Conservation (phyloP, 2,797 vertebrate species). For the Argya squamiceps region DNA sequence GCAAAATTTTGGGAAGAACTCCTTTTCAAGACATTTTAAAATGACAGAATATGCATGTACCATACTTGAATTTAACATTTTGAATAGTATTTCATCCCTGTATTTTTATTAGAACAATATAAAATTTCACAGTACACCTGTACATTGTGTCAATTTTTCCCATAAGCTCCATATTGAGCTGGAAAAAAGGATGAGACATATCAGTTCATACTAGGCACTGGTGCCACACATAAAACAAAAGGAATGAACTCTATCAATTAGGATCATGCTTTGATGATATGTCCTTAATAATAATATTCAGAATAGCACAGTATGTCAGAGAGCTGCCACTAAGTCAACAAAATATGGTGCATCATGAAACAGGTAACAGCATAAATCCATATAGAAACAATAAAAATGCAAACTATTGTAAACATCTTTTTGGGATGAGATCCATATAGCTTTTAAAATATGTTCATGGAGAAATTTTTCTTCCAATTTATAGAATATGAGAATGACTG, state of each 20-base stretch:
- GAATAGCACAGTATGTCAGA: neutral
- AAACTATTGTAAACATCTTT: neutral
- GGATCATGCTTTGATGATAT: neutral
- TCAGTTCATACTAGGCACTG: neutral
- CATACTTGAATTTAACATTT: neutral
- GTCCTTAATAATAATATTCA: neutral
- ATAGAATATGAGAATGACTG: neutral
- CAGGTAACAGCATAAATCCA: neutral
- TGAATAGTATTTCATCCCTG: neutral
- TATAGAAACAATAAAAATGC: neutral
- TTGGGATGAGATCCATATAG: neutral
- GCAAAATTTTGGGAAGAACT: neutral
- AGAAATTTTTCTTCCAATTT: neutral
- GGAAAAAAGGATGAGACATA: neutral
- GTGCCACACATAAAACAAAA: neutral
- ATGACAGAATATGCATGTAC: neutral
- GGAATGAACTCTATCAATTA: neutral
- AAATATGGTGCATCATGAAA: neutral
- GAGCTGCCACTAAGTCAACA: accelerated
- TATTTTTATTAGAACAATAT: neutral
- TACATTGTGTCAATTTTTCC: neutral
- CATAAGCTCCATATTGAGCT: neutral
- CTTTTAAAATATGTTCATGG: neutral
- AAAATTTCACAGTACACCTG: neutral
- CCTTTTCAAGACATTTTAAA: neutral